Evolutionary conservation across 2,797 vertebrate species (phyloP), one percentile per base, ranked within the genome.

Genomic region (Spatula versicolor): DNA sequence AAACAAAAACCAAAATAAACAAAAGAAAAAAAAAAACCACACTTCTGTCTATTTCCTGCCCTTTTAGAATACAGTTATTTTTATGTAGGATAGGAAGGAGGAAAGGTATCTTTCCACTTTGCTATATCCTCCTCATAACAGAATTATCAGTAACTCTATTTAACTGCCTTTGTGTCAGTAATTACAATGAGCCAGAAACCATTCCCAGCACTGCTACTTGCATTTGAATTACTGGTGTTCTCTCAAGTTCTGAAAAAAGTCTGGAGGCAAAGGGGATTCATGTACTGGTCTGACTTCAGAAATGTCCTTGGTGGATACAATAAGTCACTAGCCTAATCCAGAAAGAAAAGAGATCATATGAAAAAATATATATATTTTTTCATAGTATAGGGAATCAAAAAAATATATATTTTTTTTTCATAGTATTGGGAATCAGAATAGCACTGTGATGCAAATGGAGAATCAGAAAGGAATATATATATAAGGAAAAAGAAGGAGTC

Each of bases 131-230:
- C 58, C 31, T 86, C 39, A 77, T 21, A 77, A 41, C 35, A 82
- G 55, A 74, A 2, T 71, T 95, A 48, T 13, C 59, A 59, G 73
- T n/a, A 82, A 12, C 13, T 86, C 91, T 85, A 4, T 79, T 93
- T 88, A 93, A 85, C 79, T 85, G 58, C 50, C 46, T 93, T 94
- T 94, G 21, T 5, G 5, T 31, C 67, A 58, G 71, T 84, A 92
- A 93, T 94, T 90, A 94, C 92, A 93, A 63, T 23, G 67, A 95
- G 54, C 45, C 30, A 67, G 62, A 91, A 95, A 75, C 23, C 50
- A 67, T 88, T 90, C 85, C 89, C 91, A 90, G 19, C 30, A 73
- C 41, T 46, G 46, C 31, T 76, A 31, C 80, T 81, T 86, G 28
- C 35, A 86, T 86, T 71, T 86, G 74, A 90, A 84, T 92, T 83